These are phyloP conservation scores for Malacoraja senta DNA, from an alignment of 2,797 vertebrate species.

Conservation along the genomic window DNA sequence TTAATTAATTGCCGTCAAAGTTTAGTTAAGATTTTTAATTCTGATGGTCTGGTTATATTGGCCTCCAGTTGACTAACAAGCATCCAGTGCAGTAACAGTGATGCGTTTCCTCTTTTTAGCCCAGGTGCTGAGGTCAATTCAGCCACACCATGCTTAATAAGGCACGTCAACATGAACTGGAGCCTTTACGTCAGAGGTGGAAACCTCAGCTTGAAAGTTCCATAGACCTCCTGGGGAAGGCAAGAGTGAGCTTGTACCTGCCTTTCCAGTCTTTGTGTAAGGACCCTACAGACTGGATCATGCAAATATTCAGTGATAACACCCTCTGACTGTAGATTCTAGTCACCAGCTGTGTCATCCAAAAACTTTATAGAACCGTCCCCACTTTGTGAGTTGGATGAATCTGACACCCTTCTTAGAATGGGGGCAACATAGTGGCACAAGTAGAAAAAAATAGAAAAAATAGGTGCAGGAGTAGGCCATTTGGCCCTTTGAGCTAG, in stretches of 20 bases:
- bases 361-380: too few species aligned
- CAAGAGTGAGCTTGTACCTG: not conserved
- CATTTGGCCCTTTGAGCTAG: too few species aligned
- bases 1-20: not conserved
- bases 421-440: too few species aligned
- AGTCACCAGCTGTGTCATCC: too few species aligned
- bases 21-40: not conserved
- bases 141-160: not conserved
- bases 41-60: not conserved
- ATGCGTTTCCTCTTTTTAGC: too few species aligned
- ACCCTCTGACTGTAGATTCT: too few species aligned
- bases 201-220: not conserved
- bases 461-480: too few species aligned
- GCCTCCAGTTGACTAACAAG: not conserved
- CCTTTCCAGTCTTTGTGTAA: not conserved
- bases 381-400: too few species aligned
- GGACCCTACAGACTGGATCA: not conserved
- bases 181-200: not conserved
- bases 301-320: too few species aligned
- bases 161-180: not conserved
- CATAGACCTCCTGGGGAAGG: not conserved
- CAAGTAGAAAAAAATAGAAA: too few species aligned
- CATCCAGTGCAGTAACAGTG: not conserved
- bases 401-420: too few species aligned
- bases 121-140: not conserved